Base-by-base conservation (phyloP, 2,888 invertebrate genomes). In the Metallyticus violacea region DNA sequence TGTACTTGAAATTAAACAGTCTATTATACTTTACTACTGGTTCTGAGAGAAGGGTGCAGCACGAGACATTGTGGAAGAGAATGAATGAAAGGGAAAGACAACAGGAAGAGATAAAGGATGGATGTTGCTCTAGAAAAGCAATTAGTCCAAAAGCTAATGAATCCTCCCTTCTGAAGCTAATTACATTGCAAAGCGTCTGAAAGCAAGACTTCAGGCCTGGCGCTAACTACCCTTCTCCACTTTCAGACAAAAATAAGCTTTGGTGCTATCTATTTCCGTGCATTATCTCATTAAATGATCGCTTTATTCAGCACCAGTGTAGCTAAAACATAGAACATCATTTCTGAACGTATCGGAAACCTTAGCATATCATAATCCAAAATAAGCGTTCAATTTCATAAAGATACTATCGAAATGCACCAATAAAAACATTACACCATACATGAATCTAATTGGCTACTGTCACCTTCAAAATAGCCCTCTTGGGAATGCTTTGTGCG, bases 61-160 rank as follows among this genome's bases (percentile, higher is more conserved):
- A n/a, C n/a, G 22, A 26, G 79, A 62, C 40, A 62, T 62, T 62
- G 40, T 62, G 79, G 81, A n/a, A 25, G 15, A 29, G 81, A 30
- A 29, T 27, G 26, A 29, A 28, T 77, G 82, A 81, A 81, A 81
- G 40, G 30, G 25, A n/a, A 30, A 30, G 27, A 28, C 29, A 40
- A 22, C 26, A 82, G 62, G 25, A 40, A 81, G 30, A 40, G 29
- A 25, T 9, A n/a, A 7, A 29, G 26, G 25, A 26, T 26, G 22
- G 29, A 77, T 77, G 83, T 29, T 77, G 77, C 77, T 83, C 83
- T 77, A 77, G 77, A 28, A 83, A 83, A 83, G 83, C 77, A 83
- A 83, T 83, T 83, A 83, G 83, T 30, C 77, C 9, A 26, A 30
- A 83, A 83, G 29, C 28, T 83, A 83, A 83, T 77, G 83, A 83